Conservation (phyloP, 92 coral and sea anemone species). For the Pocillopora meandrina region DNA sequence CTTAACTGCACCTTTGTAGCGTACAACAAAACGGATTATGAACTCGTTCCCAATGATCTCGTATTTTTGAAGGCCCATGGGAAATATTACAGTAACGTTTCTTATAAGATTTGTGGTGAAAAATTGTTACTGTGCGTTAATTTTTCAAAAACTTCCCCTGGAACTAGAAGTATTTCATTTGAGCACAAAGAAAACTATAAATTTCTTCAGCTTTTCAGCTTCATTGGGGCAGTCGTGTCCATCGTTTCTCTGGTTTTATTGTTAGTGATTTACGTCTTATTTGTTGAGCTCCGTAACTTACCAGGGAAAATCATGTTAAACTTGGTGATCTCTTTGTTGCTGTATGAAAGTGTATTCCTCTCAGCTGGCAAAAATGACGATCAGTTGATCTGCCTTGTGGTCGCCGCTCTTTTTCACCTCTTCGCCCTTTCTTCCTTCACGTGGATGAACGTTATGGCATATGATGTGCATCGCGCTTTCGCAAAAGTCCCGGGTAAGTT, state of each 20-base stretch:
- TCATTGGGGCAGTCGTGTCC: constrained; percentile 27
- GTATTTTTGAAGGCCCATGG: constrained; percentile 1
- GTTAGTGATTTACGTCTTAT: constrained; percentile 32
- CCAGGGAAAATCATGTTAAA: constrained; percentile 54
- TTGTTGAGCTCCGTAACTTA: constrained; percentile 50
- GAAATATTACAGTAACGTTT: not conserved
- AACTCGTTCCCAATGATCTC: not conserved
- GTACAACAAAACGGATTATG: constrained; percentile 4
- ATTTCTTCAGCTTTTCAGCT: not conserved
- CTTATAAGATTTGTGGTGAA: not conserved
- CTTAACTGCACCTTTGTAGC: constrained; percentile 11
- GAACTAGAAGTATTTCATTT: not conserved
- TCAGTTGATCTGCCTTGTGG: constrained; percentile 27
- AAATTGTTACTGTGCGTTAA: constrained; percentile 3
- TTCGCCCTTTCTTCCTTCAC: constrained; percentile 51
- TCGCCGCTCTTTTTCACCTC: constrained; percentile 52
- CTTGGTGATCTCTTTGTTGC: constrained; percentile 41
- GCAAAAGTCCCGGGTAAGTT: constrained; percentile 34
- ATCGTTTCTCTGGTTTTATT: constrained; percentile 39
- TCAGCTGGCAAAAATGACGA: constrained; percentile 26
- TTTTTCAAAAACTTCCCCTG: not conserved
- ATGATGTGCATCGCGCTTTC: constrained; percentile 49
- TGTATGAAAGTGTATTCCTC: constrained; percentile 36
- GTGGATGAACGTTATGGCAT: constrained; percentile 77
- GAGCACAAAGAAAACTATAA: not conserved